These are phyloP conservation scores for Uropsilus gracilis DNA, from an alignment of 2,113 vertebrate genomes.

Conservation along the genomic window DNA sequence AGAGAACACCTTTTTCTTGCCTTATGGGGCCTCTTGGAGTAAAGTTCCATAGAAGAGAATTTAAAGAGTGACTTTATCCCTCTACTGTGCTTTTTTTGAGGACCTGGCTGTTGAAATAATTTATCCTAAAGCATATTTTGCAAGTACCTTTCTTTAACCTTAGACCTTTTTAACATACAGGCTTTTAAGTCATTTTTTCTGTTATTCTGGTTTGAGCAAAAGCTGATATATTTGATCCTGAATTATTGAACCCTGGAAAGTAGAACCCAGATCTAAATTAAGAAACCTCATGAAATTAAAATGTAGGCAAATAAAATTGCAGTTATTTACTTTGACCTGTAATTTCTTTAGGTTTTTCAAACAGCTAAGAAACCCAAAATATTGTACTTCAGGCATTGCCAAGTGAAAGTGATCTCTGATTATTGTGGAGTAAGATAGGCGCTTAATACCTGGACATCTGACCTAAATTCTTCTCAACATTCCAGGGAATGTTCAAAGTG, in stretches of 20 bases:
- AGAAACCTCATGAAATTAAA: slow-evolving; percentile 31
- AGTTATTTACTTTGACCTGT: neutral
- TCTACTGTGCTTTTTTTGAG: neutral
- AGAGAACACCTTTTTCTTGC: neutral
- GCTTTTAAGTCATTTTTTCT: neutral
- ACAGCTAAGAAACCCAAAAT: neutral
- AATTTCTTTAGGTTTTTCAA: slow-evolving; percentile 39
- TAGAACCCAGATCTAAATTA: slow-evolving; percentile 48
- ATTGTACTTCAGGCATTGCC: slow-evolving; percentile 35
- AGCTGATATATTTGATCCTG: neutral
- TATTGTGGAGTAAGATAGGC: slow-evolving; percentile 45
- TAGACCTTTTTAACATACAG: neutral
- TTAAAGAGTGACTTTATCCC: neutral
- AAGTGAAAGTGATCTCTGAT: slow-evolving; percentile 52
- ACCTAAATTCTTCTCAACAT: slow-evolving; percentile 46
- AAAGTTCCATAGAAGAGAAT: neutral
- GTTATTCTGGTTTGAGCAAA: neutral
- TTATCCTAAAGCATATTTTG: neutral
- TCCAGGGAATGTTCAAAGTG: slow-evolving; percentile 29
- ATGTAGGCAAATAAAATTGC: slow-evolving; percentile 19
- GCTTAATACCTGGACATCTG: slow-evolving; percentile 36
- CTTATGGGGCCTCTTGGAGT: neutral
- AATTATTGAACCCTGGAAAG: neutral
- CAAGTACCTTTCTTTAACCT: neutral
- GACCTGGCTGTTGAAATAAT: neutral